Percentiles rank a stretch among this genome's conserved stretches.
Evolutionary conservation across 1,140 invertebrate species (phyloP).

Genomic region (Augochlora pura): DNA sequence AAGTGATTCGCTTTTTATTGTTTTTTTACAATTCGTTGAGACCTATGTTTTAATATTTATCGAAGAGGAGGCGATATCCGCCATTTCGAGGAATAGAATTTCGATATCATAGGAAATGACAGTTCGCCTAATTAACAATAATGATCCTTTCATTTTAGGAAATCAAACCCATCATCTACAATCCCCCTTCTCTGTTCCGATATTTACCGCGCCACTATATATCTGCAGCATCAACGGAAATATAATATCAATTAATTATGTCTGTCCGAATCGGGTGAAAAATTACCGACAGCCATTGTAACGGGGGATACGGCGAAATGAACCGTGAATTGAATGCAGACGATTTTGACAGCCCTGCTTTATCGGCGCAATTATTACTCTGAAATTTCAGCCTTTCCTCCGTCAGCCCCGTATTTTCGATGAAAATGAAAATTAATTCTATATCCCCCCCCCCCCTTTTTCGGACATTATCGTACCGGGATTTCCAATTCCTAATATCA

Average conservation of each 20-base stretch:
- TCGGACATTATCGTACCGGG: neutral
- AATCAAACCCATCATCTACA: neutral
- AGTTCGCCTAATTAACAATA: slow-evolving; percentile 10
- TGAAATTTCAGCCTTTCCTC: slow-evolving; percentile 5
- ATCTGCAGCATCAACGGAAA: neutral
- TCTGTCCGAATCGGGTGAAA: slow-evolving; percentile 11
- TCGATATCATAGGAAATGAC: no score
- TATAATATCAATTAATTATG: slow-evolving; percentile 39
- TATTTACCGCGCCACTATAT: neutral
- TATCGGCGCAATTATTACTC: slow-evolving; percentile 32
- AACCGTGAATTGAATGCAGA: slow-evolving; percentile 22
- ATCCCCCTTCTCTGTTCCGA: neutral
- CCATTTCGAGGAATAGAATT: no score
- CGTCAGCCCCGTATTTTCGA: slow-evolving; percentile 6
- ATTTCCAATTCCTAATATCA: slow-evolving; percentile 1
- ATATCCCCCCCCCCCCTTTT: neutral
- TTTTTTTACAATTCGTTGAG: no score
- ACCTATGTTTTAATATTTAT: no score
- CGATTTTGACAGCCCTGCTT: slow-evolving; percentile 26
- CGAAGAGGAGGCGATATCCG: no score
- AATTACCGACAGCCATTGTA: slow-evolving; percentile 11
- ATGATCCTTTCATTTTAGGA: neutral
- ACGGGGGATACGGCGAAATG: slow-evolving; percentile 9
- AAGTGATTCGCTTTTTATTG: no score
- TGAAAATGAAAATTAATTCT: slow-evolving; percentile 31